Base-by-base conservation (phyloP, 2,888 invertebrate genomes). In the Subacronicta megacephala region DNA sequence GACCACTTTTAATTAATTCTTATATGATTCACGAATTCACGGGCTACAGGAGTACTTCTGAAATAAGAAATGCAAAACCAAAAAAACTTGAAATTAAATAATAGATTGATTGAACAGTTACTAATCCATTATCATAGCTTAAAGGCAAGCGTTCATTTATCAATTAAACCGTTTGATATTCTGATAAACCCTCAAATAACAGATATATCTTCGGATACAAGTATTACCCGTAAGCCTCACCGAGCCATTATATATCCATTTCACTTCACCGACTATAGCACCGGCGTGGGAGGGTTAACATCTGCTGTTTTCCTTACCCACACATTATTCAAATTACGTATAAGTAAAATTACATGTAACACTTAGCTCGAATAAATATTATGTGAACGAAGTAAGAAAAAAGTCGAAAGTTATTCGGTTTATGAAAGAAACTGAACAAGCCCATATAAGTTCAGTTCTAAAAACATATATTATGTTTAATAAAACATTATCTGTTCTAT, bases 281-380 rank as follows among this genome's bases (percentile, higher is more conserved):
- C n/a, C 23, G 18, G 20, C 52, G 63, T 57, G 66, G 51, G 66
- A 66, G 41, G 35, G 56, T 31, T 62, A 46, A 38, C 65, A 70
- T 59, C 59, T 59, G 65, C 36, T 58, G 43, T 63, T 58, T 51
- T 70, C 55, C 65, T 69, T 55, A 35, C 63, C 49, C 58, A 53
- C 55, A 50, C 71, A 64, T 68, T 60, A 70, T 65, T 70, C 42
- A 68, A 68, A 64, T 70, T 55, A 65, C 45, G 51, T 49, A 26
- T 63, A 63, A 67, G 67, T 67, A 42, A 64, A 40, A 49, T 70
- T 59, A 63, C 51, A 31, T 62, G 59, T 52, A 55, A 64, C 67
- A 70, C 70, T 67, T 64, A 67, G 49, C 65, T 38, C 31, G 17
- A 36, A 26, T 49, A 52, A 66, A 66, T 57, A 62, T 42, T 69